These are phyloP conservation scores for Oenanthe oenanthe DNA, from an alignment of 2,113 vertebrate species.

Conservation along the genomic window DNA sequence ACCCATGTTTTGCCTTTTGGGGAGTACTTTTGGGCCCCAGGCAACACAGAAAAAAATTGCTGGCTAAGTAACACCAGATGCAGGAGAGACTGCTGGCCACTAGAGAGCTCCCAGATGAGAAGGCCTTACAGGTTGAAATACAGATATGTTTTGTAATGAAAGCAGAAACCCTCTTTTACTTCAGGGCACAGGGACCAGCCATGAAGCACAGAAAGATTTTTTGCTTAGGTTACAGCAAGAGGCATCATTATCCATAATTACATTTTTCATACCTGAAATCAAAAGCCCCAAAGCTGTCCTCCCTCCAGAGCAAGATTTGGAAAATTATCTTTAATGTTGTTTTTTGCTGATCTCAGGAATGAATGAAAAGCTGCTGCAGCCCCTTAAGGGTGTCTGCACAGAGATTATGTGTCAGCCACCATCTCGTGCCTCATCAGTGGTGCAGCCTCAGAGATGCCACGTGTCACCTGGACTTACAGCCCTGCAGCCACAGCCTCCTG, in stretches of 20 bases:
- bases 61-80: conserved; percentile 59
- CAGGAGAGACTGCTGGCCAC: conserved; percentile 32
- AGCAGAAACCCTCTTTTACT: conserved; percentile 25
- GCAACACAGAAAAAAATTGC: conserved; percentile 17
- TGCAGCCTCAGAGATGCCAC: not conserved
- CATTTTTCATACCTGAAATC: not conserved
- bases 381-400: not conserved
- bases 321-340: not conserved
- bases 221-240: not conserved
- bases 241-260: not conserved
- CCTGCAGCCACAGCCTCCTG: not conserved
- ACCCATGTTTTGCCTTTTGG: not conserved
- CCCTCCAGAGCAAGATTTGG: not conserved
- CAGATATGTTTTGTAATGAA: conserved; percentile 25
- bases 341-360: not conserved
- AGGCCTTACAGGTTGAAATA: conserved; percentile 1
- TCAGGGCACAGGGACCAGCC: not conserved
- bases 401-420: not conserved
- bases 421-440: rapidly evolving
- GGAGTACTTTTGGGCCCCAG: not conserved
- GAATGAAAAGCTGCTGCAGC: not conserved
- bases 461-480: not conserved
- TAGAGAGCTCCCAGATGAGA: conserved; percentile 50
- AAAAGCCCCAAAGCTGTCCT: not conserved
- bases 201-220: not conserved